Percentiles rank a stretch among this genome's conserved stretches.
phyloP scores from a whole-genome alignment of 2,113 vertebrate species.

The Brachypodius melanocephalos region DNA sequence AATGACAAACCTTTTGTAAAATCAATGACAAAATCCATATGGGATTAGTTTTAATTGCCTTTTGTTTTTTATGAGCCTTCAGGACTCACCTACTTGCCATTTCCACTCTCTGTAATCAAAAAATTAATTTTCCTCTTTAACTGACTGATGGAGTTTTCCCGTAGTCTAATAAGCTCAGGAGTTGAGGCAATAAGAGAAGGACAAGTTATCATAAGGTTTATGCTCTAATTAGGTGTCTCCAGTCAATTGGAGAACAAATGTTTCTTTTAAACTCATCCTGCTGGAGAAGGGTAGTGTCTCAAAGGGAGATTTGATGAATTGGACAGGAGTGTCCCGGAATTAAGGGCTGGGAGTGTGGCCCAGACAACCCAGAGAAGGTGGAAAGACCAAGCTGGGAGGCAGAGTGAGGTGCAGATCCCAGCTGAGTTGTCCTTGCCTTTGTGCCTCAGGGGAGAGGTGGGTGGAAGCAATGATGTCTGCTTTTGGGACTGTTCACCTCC shows the following conservation, averaged over 20 bases:
- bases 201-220: neutral
- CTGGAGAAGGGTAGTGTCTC: neutral
- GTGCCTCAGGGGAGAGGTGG: neutral
- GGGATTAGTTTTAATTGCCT: slow-evolving; percentile 26
- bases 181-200: neutral
- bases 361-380: neutral
- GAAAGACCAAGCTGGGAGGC: neutral
- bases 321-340: neutral
- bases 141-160: neutral
- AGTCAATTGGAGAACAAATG: neutral
- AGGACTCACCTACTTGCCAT: neutral
- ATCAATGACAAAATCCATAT: neutral
- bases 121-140: slow-evolving; percentile 25
- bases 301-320: neutral
- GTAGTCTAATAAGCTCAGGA: neutral
- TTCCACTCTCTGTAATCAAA: slow-evolving; percentile 4
- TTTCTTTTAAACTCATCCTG: neutral
- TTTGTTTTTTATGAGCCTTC: slow-evolving; percentile 51
- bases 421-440: neutral
- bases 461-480: neutral
- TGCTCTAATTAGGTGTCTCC: neutral
- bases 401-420: neutral
- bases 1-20: slow-evolving; percentile 18
- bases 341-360: neutral
- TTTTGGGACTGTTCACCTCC: neutral